These are phyloP conservation scores for Drosophila pachea DNA, from an alignment of 1,140 invertebrate genomes.

Conservation along the genomic window DNA sequence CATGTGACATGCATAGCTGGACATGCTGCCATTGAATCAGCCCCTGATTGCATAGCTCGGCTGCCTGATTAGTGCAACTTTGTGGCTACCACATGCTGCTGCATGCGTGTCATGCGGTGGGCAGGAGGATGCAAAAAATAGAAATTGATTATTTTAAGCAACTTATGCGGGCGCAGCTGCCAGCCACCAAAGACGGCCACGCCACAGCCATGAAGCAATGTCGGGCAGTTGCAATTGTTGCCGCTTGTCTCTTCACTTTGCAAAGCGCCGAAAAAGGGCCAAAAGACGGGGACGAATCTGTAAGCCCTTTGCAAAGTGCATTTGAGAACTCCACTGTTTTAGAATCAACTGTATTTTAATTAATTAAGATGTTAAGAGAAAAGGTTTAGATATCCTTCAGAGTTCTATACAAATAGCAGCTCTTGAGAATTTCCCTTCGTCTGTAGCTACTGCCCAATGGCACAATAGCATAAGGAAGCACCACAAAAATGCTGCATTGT, in stretches of 20 bases:
- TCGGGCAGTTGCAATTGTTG: constrained; percentile 55
- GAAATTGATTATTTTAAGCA: constrained; percentile 3
- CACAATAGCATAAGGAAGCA: background rate
- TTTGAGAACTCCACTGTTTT: too few species aligned
- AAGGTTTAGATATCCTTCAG: too few species aligned
- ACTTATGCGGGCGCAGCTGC: constrained; percentile 1
- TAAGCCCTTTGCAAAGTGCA: background rate
- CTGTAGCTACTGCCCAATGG: too few species aligned
- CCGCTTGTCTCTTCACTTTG: constrained; percentile 41
- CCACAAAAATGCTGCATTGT: constrained; percentile 57
- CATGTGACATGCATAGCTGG: constrained; percentile 24
- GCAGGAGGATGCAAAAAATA: background rate
- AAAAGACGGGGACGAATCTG: background rate
- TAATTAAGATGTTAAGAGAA: too few species aligned
- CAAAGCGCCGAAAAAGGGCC: background rate
- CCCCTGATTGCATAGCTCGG: constrained; percentile 50
- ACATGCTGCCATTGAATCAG: constrained; percentile 44
- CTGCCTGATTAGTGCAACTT: constrained; percentile 60
- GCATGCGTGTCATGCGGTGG: background rate
- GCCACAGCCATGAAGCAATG: constrained; percentile 2
- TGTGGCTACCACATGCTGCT: constrained; percentile 25
- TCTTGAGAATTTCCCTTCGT: too few species aligned
- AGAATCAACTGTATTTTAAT: too few species aligned
- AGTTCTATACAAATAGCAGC: too few species aligned
- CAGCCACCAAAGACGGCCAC: background rate